Conservation (phyloP, 2,113 vertebrate species). For the Nothobranchius furzeri region DNA sequence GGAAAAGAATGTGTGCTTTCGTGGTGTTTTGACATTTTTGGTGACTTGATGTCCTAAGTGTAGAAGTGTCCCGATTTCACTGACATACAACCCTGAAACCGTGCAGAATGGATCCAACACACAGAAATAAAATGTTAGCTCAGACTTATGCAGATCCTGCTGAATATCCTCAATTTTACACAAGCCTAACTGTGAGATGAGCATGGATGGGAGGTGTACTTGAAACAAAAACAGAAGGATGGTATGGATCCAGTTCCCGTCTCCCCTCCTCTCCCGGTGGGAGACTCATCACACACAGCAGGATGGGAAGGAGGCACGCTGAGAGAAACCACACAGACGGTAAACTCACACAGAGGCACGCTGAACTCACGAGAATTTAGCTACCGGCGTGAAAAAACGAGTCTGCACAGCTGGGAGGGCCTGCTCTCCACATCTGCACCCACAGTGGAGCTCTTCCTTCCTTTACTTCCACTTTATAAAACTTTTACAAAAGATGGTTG, state of each 20-base stretch:
- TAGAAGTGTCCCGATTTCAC: neutral
- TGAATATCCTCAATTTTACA: slow-evolving; percentile 9
- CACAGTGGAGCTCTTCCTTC: neutral
- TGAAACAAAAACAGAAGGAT: neutral
- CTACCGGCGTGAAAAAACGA: slow-evolving; percentile 55
- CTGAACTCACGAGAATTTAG: slow-evolving; percentile 16
- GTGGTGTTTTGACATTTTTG: no score
- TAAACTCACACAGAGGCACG: slow-evolving; percentile 27
- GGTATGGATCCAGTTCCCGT: slow-evolving; percentile 4
- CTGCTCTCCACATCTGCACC: slow-evolving; percentile 9
- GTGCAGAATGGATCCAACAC: no score
- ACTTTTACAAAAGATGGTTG: neutral
- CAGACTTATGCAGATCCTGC: no score
- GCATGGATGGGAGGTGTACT: neutral
- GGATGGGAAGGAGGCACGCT: slow-evolving; percentile 30
- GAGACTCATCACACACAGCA: slow-evolving; percentile 42
- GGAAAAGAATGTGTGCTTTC: no score
- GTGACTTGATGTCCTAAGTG: no score
- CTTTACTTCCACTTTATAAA: neutral
- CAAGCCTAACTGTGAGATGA: neutral
- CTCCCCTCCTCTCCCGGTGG: slow-evolving; percentile 13
- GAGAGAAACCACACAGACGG: slow-evolving; percentile 15
- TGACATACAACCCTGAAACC: no score
- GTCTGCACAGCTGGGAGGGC: slow-evolving; percentile 34
- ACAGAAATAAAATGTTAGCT: no score